Evolutionary conservation across 2,797 vertebrate species (phyloP), one percentile per base, ranked within the genome.

Genomic region (Gymnocypris eckloni): DNA sequence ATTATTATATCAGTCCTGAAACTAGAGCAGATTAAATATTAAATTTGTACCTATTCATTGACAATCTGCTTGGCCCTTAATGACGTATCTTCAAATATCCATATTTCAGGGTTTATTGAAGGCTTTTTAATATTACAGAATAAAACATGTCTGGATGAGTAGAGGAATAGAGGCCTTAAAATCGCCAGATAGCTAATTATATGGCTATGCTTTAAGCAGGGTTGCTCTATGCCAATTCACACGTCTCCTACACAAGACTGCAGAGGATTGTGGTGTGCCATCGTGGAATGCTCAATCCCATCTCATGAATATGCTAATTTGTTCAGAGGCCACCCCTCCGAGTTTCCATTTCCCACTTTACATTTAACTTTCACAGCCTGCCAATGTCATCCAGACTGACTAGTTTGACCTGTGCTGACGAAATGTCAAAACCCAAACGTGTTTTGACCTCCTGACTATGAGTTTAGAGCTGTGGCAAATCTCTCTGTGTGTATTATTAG

Each of bases 181-280:
- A 87, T 89, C 89, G 86, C 83, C 79, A 86, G 89, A 88, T 87
- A 89, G 83, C 89, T 91, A 89, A 91, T 92, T 92, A 92, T 77
- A 86, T 70, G 83, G 43, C 70, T 85, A 52, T 28, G 83, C 88
- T 86, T 64, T 50, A 77, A 87, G 85, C 86, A 71, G 50, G 71
- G 67, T 80, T 59, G 48, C 76, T 88, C 41, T 39, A 73, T 86
- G 87, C 89, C 79, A 87, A 85, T 86, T 86, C 81, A 54, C 79
- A 86, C 45, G 73, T 86, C 88, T 91, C 82, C 70, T 78, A 81
- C 86, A 85, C 70, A 78, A 41, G 67, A 77, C 86, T 75, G 83
- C 76, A 72, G 83, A 89, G 89, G 82, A 84, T 43, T 59, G 56
- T 75, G 86, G 85, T 66, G 82, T 66, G 37, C 85, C 79, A 72